Percentiles rank a stretch among this genome's conserved stretches.
Evolutionary conservation across 2,888 invertebrate genomes (phyloP).

Genomic region (Nomada hirtipes): DNA sequence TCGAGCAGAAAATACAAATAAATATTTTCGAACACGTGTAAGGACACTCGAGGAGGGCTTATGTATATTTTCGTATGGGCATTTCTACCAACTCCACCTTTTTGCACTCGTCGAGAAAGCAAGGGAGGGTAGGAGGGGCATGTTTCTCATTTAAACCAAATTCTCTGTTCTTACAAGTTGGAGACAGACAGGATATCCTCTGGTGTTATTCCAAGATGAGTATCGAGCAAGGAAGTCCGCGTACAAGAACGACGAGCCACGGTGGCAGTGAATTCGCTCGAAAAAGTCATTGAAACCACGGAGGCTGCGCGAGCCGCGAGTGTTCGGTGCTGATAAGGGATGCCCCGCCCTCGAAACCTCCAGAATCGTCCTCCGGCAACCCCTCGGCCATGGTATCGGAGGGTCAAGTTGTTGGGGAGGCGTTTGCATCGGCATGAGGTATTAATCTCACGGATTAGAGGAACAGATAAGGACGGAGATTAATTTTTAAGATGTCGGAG

Average conservation of each 20-base stretch:
- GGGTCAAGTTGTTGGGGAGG: conserved; percentile 74
- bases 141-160: conserved; percentile 3
- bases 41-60: too few relatives aligned
- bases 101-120: not conserved
- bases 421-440: conserved; percentile 68
- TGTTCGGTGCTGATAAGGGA: conserved; percentile 80
- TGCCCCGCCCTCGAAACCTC: conserved; percentile 75
- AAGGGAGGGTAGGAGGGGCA: not conserved
- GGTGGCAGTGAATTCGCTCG: conserved; percentile 37
- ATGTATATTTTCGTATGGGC: too few relatives aligned
- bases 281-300: conserved; percentile 54
- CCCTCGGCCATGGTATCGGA: conserved; percentile 61
- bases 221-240: conserved; percentile 56
- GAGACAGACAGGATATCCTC: conserved; percentile 31
- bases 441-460: conserved; percentile 76
- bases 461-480: conserved; percentile 78
- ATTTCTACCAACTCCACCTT: not conserved
- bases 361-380: conserved; percentile 50
- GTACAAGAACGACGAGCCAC: conserved; percentile 49
- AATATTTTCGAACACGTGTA: not conserved
- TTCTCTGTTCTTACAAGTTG: conserved; percentile 2
- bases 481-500: conserved; percentile 73
- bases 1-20: not conserved
- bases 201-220: conserved; percentile 53
- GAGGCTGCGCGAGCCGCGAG: conserved; percentile 73